These are phyloP conservation scores for Lysandra coridon DNA, from an alignment of 2,888 invertebrate species.

Conservation along the genomic window DNA sequence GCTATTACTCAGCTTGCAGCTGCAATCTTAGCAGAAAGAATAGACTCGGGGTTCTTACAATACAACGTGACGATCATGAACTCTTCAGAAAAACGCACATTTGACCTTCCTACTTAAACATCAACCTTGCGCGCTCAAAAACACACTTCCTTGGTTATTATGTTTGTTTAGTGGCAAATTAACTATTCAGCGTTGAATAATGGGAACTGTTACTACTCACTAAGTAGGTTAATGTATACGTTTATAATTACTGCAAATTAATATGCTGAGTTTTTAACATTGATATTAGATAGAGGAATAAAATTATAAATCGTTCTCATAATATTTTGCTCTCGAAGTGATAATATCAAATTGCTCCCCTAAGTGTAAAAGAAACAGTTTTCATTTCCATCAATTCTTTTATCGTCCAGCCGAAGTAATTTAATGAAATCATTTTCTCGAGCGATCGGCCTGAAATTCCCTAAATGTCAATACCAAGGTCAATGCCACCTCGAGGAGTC, in stretches of 20 bases:
- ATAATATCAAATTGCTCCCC: constrained; percentile 5
- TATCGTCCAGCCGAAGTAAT: constrained; percentile 9
- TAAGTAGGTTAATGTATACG: background rate
- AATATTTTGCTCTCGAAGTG: background rate
- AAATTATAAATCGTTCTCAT: background rate
- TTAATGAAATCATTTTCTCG: constrained; percentile 14
- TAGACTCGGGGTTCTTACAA: background rate
- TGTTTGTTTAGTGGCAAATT: background rate
- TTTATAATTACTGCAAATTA: background rate
- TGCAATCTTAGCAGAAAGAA: background rate
- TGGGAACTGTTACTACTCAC: background rate
- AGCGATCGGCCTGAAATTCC: background rate
- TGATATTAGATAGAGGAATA: background rate
- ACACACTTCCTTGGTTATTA: constrained; percentile 12
- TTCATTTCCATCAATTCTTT: background rate
- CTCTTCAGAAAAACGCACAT: background rate
- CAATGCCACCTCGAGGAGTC: background rate
- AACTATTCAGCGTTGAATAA: background rate
- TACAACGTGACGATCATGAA: background rate
- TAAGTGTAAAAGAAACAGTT: background rate
- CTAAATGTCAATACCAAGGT: constrained; percentile 19
- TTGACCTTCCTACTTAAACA: background rate
- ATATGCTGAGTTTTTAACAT: background rate
- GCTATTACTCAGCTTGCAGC: background rate
- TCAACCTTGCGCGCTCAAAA: constrained; percentile 1